Evolutionary conservation across 2,797 vertebrate species (phyloP), one percentile per base, ranked within the genome.

Genomic region (Aplochiton taeniatus): DNA sequence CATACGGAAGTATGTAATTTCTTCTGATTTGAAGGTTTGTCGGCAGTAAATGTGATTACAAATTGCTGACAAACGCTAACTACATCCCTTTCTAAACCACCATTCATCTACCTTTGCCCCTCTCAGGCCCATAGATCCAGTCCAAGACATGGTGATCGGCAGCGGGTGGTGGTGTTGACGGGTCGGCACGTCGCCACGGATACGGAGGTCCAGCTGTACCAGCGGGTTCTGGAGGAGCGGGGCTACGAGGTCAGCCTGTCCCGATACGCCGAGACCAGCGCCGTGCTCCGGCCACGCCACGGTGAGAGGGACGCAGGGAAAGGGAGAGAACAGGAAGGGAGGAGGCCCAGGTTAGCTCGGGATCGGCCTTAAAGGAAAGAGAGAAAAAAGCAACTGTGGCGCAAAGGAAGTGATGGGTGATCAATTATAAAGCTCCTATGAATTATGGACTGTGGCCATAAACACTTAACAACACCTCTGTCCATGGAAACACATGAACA

Each of bases 121-220:
- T 80, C n/a, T 65, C 68, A 95, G 95, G 72, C 89, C 0, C 60
- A 86, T 77, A 80, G n/a, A 73, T 55, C 63, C 19, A 57, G 87
- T 7, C 70, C 49, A 54, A 81, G 6, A 13, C 63, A 69, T 18
- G 17, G 9, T 0, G 65, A 47, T 8, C 69, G 3, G 3, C 16
- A 11, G 0, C 84, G 72, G 77, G 94, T 86, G 13, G 85, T 93
- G 6, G 45, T 97, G 45, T 82, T 98, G 55, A 91, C 82, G 0
- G 80, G 85, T 3, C 91, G 84, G 60, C 87, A 81, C 42, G 75
- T 58, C 3, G 67, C 74, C 51, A 88, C n/a, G 0, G 81, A 90
- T 73, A 78, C 76, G 0, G 93, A 96, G 68, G 90, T 93, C 4
- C 89, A 78, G 79, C 82, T 95, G 47, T 93, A 92, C 65, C 92